Base-by-base conservation (phyloP, 64 coral and sea anemone genomes). In the Porites lutea region DNA sequence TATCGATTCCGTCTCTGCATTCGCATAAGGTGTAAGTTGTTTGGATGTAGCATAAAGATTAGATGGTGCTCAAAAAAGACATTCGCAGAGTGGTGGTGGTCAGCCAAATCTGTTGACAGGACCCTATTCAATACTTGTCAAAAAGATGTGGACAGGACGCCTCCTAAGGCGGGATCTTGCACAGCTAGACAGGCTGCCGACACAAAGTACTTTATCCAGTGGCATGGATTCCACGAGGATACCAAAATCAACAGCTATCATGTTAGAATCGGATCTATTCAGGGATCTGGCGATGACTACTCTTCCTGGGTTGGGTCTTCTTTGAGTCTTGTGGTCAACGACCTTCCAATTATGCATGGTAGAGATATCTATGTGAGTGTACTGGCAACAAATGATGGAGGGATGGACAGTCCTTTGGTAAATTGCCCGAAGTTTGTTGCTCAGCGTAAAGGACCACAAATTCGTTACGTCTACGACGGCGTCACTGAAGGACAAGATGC, bases 1-100 rank as follows among this genome's bases (percentile, higher is more conserved):
- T 99, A 99, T 66, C 88, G 97, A 44, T 92, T 99, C 64, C 82
- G 83, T 59, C 74, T 93, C 5, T 99, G 97, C 65, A 96, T 99
- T 63, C 60, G 60, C 64, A 99, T 99, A 55, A 79, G 48, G 69
- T 93, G 91, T 37, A 82, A 87, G 88, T 59, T 88, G 55, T 94
- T 91, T 52, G 75, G 88, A 13, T 96, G 94, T 27, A 95, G 97
- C 44, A 85, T 99, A 43, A 84, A 87, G 52, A 96, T 96, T 18
- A 76, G 79, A 50, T 98, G 97, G 97, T 98, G 97, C 23, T 91
- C 88, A 8, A 96, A 94, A 83, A 98, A 98, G 89, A 98, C 97
- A 4, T n/a, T 98, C 1, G 91, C 88, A 5, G 97, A 98, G 53
- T 98, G 97, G 97, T 93, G 90, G 94, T 98, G 97, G 97, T 93